These are phyloP conservation scores for Caenorhabditis tropicalis DNA, from an alignment of 1,140 invertebrate genomes.

Conservation along the genomic window DNA sequence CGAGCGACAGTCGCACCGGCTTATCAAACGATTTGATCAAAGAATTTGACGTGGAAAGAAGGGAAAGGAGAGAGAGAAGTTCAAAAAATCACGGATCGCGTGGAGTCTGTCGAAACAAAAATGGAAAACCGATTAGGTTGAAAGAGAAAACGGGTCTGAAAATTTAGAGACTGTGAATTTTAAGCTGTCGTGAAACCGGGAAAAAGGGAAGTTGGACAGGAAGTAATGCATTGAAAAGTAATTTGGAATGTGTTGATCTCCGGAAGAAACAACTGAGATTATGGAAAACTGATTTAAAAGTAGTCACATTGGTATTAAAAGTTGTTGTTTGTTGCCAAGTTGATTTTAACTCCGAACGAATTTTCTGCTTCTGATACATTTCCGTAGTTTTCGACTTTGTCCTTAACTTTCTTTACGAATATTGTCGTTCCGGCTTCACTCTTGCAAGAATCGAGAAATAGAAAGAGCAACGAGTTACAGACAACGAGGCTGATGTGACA, in stretches of 20 bases:
- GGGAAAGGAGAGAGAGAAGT: background rate
- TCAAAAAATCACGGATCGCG: background rate
- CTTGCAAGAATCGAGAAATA: background rate
- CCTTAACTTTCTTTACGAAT: background rate
- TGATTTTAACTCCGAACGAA: background rate
- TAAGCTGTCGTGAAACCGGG: no score
- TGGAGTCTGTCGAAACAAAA: background rate
- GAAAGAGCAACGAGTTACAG: background rate
- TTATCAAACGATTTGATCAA: background rate
- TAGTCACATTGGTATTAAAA: no score
- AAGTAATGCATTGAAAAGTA: no score
- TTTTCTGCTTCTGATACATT: background rate
- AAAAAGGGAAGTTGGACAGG: no score
- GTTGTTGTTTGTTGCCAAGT: no score
- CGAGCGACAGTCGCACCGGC: background rate
- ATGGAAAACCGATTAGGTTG: background rate
- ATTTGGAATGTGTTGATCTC: no score
- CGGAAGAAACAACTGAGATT: no score
- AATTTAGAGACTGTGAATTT: no score
- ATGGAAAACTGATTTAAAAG: no score
- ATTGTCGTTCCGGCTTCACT: background rate
- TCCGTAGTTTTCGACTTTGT: slow-evolving; percentile 8
- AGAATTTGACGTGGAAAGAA: background rate
- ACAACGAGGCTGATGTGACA: slow-evolving; percentile 28
- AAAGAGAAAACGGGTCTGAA: background rate